phyloP scores from a whole-genome alignment of 2,888 invertebrate genomes.

The Ypsolopha sequella region DNA sequence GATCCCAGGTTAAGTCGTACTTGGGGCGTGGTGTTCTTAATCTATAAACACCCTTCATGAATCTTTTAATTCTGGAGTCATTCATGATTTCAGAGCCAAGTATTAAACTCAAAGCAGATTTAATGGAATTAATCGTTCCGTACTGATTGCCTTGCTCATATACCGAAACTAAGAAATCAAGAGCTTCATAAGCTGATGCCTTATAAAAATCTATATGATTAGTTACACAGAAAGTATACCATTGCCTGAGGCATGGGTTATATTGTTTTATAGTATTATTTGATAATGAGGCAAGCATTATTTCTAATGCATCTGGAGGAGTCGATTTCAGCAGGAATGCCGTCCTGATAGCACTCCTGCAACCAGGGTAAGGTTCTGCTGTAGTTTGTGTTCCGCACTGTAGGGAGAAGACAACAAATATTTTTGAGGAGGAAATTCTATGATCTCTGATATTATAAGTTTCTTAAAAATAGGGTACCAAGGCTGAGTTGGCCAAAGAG shows the following conservation, averaged over 20 bases:
- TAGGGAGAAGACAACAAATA: slow-evolving; percentile 7
- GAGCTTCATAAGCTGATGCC: not conserved
- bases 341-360: slow-evolving; percentile 9
- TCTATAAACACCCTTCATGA: slow-evolving; percentile 9
- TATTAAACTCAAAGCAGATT: slow-evolving; percentile 3
- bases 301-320: slow-evolving; percentile 9
- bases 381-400: slow-evolving; percentile 6
- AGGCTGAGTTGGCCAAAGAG: slow-evolving; percentile 18
- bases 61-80: slow-evolving; percentile 8
- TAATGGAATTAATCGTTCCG: slow-evolving; percentile 3
- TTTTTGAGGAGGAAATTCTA: slow-evolving; percentile 7
- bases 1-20: slow-evolving; percentile 21
- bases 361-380: slow-evolving; percentile 7
- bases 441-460: slow-evolving; percentile 1
- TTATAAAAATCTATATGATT: not conserved
- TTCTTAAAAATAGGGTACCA: slow-evolving; percentile 21
- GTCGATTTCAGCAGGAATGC: slow-evolving; percentile 1
- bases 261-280: slow-evolving; percentile 10
- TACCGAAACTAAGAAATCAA: not conserved
- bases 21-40: slow-evolving; percentile 5
- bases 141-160: not conserved
- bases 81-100: not conserved
- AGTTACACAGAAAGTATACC: slow-evolving; percentile 6
- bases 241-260: slow-evolving; percentile 6
- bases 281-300: slow-evolving; percentile 6